Evolutionary conservation across 2,113 vertebrate genomes (phyloP), one percentile per base, ranked within the genome.

Genomic region (Oncorhynchus clarkii): DNA sequence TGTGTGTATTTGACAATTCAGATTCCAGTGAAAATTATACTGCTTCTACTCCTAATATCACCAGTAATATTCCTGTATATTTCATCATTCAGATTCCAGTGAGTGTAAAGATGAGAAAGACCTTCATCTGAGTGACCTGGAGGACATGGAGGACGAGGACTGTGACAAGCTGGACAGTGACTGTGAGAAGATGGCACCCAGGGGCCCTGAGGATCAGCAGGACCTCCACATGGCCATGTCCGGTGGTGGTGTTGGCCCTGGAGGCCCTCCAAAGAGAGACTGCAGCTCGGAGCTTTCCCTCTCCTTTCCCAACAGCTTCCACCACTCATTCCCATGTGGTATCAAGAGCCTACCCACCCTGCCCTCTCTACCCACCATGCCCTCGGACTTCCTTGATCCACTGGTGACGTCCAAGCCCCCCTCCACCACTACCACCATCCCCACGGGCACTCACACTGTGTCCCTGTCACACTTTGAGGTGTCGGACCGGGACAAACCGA

Each of bases 121-220:
- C 54, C 84, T 97, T 66, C 88, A 79, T 49, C 90, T 97, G 79
- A 96, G 95, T 83, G 96, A 99, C 76, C 85, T 97, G 87, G 96
- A 97, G 22, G 96, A 96, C 82, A 91, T 95, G 74, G 96, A 96
- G 2, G 95, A 96, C 1, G 95, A 96, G 5, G 94, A 95, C 31
- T 92, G 92, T 78, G 95, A 95, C 81, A 95, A 95, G 85, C 85
- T 92, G 70, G 95, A 92, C 48, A 94, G 86, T n/a, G 95, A 95
- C 81, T 94, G 83, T 65, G 93, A 95, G 81, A 93, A 91, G 75
- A 67, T 75, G 1, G 86, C 84, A 24, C 85, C 86, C 9, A 93
- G 90, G 4, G 87, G 81, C 59, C 87, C 86, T 0, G 85, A 89
- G 45, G 59, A 62, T 1, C 59, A 22, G 18, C 1, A 9, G 59